phyloP scores from a whole-genome alignment of 1,140 invertebrate genomes.

The Zaprionus ornatus region DNA sequence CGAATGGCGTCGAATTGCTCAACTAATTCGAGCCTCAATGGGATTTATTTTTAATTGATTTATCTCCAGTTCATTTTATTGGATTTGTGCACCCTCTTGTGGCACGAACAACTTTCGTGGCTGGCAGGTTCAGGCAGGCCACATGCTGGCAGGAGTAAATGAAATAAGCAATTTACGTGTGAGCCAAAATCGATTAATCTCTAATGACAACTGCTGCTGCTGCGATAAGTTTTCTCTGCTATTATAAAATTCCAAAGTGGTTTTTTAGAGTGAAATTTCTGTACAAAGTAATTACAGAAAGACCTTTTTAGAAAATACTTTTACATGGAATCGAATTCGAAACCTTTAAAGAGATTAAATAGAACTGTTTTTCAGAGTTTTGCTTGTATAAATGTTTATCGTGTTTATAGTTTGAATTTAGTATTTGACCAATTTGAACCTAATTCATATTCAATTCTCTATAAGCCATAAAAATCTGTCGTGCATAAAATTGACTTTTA shows the following conservation, averaged over 20 bases:
- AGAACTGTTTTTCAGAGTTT: no score
- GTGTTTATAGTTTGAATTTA: neutral
- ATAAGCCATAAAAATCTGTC: neutral
- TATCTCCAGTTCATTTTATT: conserved; percentile 59
- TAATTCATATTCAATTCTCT: neutral
- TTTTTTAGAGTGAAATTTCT: neutral
- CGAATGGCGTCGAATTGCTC: neutral
- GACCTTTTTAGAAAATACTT: neutral
- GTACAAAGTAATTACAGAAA: neutral
- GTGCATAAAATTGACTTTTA: conserved; percentile 1
- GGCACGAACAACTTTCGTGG: neutral
- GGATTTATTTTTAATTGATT: conserved; percentile 76
- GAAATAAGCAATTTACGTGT: conserved; percentile 34
- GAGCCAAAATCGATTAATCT: conserved; percentile 41
- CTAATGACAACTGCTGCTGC: conserved; percentile 29
- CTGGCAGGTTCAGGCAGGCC: conserved; percentile 2
- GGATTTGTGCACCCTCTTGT: conserved; percentile 41
- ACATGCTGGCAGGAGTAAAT: conserved; percentile 56
- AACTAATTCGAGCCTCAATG: conserved; percentile 29
- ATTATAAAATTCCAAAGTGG: neutral
- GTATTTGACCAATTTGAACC: neutral
- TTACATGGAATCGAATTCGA: neutral
- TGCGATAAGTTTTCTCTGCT: neutral
- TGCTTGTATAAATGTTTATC: neutral
- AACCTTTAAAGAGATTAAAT: no score